Evolutionary conservation across 2,888 invertebrate genomes (phyloP).

Genomic region (Protophormia terraenovae): DNA sequence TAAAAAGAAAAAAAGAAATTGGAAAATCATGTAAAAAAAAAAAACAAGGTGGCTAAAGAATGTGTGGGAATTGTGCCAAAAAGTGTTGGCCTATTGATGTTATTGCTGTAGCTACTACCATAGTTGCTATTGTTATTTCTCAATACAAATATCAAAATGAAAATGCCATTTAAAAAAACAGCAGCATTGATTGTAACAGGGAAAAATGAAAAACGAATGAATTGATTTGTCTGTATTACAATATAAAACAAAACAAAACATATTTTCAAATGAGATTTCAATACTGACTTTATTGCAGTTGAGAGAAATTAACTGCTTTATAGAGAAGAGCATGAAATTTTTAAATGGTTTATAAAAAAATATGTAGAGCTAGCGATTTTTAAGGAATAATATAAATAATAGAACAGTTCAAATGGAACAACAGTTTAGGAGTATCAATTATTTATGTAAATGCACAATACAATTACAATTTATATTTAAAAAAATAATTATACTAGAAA

Average conservation of each 20-base stretch:
- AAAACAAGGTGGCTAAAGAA: slow-evolving; percentile 19
- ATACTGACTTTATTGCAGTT: background rate
- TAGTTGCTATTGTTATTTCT: background rate
- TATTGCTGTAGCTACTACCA: background rate
- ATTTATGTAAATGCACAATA: too few species aligned
- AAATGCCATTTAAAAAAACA: slow-evolving; percentile 49
- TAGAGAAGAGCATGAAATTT: background rate
- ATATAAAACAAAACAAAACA: background rate
- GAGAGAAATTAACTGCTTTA: background rate
- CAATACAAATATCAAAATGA: slow-evolving; percentile 44
- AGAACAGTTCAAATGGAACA: too few species aligned
- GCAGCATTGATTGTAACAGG: slow-evolving; percentile 23
- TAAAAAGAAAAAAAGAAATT: slow-evolving; percentile 1
- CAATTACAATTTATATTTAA: too few species aligned
- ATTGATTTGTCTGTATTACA: background rate
- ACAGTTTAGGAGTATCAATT: too few species aligned
- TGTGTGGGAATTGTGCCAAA: slow-evolving; percentile 50
- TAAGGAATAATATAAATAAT: too few species aligned
- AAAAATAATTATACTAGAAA: too few species aligned
- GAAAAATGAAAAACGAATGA: slow-evolving; percentile 16
- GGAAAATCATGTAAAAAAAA: background rate
- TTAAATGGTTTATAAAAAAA: too few species aligned
- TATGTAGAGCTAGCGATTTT: too few species aligned
- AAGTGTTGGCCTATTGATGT: slow-evolving; percentile 49
- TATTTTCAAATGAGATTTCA: background rate